Conservation (phyloP, 2,113 vertebrate species). For the Elanus axillaris region DNA sequence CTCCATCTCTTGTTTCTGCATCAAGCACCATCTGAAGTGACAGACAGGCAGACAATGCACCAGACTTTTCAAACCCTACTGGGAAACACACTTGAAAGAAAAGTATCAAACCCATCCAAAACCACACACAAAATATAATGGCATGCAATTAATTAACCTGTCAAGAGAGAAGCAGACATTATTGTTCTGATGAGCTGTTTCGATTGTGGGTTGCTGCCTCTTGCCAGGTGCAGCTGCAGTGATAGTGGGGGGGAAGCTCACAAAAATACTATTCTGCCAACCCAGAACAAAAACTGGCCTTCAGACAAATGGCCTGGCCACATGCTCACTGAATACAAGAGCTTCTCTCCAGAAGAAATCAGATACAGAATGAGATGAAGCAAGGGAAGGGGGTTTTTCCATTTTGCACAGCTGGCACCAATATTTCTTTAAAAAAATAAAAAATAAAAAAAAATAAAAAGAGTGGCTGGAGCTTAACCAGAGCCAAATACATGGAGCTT, state of each 20-base stretch:
- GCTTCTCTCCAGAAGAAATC: neutral
- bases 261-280: neutral
- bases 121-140: conserved; percentile 29
- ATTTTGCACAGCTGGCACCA: neutral
- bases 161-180: conserved; percentile 25
- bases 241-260: neutral
- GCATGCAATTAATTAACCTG: conserved; percentile 49
- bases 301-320: neutral
- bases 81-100: neutral
- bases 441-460: neutral
- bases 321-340: neutral
- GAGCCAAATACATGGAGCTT: neutral
- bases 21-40: neutral
- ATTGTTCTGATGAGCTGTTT: conserved; percentile 25
- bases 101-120: conserved; percentile 29
- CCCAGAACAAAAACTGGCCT: conserved; percentile 11
- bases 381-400: neutral
- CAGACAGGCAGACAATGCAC: conserved; percentile 41
- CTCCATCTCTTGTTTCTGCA: neutral
- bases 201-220: neutral
- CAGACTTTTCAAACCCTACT: neutral
- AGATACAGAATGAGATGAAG: neutral
- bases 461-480: neutral
- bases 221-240: conserved; percentile 55
- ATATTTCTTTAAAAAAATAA: neutral